A percentile compares a stretch with the other conserved stretches of the same genome.
Conservation (phyloP, 2,888 invertebrate species). For the Lasioglossum calceatum region DNA sequence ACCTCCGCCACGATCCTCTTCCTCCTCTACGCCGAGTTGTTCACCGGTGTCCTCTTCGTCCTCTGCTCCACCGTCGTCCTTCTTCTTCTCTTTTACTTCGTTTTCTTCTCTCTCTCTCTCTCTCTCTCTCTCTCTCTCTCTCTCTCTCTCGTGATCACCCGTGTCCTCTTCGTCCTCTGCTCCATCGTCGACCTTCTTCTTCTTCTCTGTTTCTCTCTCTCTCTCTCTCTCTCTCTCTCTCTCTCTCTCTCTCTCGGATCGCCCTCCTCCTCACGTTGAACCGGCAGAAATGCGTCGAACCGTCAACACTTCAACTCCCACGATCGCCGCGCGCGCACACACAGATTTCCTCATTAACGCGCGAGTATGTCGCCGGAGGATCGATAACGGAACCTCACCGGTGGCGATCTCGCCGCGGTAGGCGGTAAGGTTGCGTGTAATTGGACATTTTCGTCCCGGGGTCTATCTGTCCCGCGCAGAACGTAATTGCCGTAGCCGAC, state of each 20-base stretch:
- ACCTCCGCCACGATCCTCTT: constrained; percentile 75
- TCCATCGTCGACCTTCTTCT: background rate
- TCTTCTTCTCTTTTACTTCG: background rate
- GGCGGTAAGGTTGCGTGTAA: constrained; percentile 66
- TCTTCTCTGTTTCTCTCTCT: constrained; percentile 26
- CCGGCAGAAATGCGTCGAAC: constrained; percentile 63
- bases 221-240: constrained; percentile 39
- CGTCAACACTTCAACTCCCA: constrained; percentile 62
- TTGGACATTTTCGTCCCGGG: constrained; percentile 59
- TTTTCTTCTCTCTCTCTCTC: background rate
- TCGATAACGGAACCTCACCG: constrained; percentile 63
- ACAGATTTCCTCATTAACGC: constrained; percentile 67
- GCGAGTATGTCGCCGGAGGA: constrained; percentile 56
- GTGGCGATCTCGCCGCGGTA: constrained; percentile 59
- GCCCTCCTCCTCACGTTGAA: constrained; percentile 17
- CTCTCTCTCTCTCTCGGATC: constrained; percentile 31
- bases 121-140: background rate
- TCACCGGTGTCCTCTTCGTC: constrained; percentile 64
- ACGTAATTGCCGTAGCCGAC: constrained; percentile 56
- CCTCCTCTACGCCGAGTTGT: constrained; percentile 74
- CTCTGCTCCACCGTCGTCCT: background rate
- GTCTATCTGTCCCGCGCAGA: constrained; percentile 50
- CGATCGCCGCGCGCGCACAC: constrained; percentile 45
- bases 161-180: constrained; percentile 58
- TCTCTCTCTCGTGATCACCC: constrained; percentile 69